Conservation (phyloP, 2,888 invertebrate species). For the Hemaris fuciformis region DNA sequence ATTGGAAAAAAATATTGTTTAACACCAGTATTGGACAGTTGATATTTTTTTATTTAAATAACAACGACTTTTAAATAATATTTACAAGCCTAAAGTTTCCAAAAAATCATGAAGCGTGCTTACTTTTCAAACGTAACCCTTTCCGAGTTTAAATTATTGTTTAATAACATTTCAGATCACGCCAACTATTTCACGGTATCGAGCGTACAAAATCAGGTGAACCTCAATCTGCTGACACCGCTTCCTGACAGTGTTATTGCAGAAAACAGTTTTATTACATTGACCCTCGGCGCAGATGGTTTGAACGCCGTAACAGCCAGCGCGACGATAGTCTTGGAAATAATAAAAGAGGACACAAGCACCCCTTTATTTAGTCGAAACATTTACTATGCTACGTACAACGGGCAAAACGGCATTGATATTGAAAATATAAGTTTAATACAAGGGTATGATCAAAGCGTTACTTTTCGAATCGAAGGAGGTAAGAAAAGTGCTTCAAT, state of each 20-base stretch:
- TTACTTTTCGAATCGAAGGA: constrained; percentile 53
- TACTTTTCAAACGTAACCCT: no score
- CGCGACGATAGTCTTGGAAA: constrained; percentile 53
- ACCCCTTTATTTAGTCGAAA: constrained; percentile 56
- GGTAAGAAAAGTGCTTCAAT: constrained; percentile 35
- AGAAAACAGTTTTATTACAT: constrained; percentile 49
- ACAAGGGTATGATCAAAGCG: constrained; percentile 53
- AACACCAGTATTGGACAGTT: no score
- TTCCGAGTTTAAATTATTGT: no score
- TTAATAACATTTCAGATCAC: constrained; percentile 42
- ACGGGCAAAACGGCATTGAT: constrained; percentile 30
- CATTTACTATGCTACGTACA: constrained; percentile 50
- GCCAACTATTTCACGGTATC: constrained; percentile 38
- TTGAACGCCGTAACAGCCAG: constrained; percentile 46
- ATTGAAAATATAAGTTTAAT: constrained; percentile 46
- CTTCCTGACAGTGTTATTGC: constrained; percentile 49
- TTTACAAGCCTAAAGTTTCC: no score
- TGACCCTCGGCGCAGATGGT: constrained; percentile 55
- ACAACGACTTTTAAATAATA: no score
- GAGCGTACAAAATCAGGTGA: constrained; percentile 37
- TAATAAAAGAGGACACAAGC: constrained; percentile 54
- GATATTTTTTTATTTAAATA: no score
- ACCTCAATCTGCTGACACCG: constrained; percentile 30
- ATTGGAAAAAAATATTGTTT: no score
- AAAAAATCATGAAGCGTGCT: no score